Evolutionary conservation across 2,888 invertebrate genomes (phyloP).

Genomic region (Drosophila subquinaria): DNA sequence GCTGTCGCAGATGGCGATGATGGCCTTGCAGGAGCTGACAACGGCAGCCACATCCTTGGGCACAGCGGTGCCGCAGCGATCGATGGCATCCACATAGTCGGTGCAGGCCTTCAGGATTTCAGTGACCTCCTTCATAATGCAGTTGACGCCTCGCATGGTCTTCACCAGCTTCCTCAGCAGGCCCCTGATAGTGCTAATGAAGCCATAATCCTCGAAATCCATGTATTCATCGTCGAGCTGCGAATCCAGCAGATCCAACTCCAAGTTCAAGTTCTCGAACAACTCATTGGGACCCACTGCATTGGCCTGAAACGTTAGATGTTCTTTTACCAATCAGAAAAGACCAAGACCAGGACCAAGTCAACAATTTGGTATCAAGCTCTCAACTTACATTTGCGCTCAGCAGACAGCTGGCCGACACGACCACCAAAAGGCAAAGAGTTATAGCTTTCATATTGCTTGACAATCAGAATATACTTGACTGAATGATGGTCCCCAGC

Average conservation of each 20-base stretch:
- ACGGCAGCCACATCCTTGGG: constrained; percentile 57
- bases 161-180: constrained; percentile 23
- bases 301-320: constrained; percentile 32
- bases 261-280: constrained; percentile 33
- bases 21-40: constrained; percentile 40
- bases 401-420: constrained; percentile 56
- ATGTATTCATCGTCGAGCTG: constrained; percentile 38
- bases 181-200: constrained; percentile 15
- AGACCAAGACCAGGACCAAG: no score
- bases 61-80: constrained; percentile 39
- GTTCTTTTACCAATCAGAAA: not conserved
- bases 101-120: constrained; percentile 43
- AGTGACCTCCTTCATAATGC: constrained; percentile 53
- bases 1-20: constrained; percentile 37
- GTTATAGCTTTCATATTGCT: constrained; percentile 55
- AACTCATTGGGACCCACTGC: constrained; percentile 4
- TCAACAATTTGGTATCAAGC: not conserved
- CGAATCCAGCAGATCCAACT: constrained; percentile 17
- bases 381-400: constrained; percentile 56
- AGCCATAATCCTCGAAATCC: constrained; percentile 44
- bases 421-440: constrained; percentile 52
- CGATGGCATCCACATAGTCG: constrained; percentile 48
- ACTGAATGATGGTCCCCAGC: constrained; percentile 17
- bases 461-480: constrained; percentile 12
- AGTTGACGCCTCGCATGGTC: constrained; percentile 51